Conservation (phyloP, 2,797 vertebrate species). For the Pampus argenteus region DNA sequence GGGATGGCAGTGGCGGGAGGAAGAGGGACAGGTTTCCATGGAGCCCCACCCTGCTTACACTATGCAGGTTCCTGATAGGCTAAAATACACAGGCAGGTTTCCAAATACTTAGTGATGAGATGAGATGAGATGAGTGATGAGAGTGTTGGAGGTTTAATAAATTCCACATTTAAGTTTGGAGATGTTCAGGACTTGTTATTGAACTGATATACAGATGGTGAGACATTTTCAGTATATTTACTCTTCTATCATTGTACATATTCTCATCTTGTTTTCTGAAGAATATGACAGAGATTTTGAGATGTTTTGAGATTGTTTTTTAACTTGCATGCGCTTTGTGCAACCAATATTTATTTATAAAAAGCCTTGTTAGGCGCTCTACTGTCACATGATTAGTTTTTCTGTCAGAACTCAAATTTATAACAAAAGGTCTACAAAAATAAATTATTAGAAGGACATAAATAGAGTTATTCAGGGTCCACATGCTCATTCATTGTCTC, state of each 20-base stretch:
- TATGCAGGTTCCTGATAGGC: conserved; percentile 85
- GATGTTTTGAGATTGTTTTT: too few species aligned
- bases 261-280: neutral
- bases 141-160: too few species aligned
- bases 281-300: neutral
- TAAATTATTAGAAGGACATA: neutral
- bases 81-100: conserved; percentile 81
- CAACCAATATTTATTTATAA: too few species aligned
- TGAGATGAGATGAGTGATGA: too few species aligned
- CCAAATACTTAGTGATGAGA: too few species aligned
- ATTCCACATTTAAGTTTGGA: neutral
- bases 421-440: too few species aligned
- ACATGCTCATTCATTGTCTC: neutral
- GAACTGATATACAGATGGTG: too few species aligned
- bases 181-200: neutral
- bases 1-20: conserved; percentile 4
- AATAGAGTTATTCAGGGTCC: neutral
- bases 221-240: neutral
- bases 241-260: neutral
- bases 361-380: too few species aligned
- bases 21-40: conserved; percentile 44
- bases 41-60: conserved; percentile 67
- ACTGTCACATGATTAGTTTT: too few species aligned
- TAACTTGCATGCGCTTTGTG: too few species aligned
- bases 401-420: too few species aligned